Percentiles rank a stretch among this genome's conserved stretches.
Conservation (phyloP, 2,888 invertebrate species). For the Poecilus cupreus region DNA sequence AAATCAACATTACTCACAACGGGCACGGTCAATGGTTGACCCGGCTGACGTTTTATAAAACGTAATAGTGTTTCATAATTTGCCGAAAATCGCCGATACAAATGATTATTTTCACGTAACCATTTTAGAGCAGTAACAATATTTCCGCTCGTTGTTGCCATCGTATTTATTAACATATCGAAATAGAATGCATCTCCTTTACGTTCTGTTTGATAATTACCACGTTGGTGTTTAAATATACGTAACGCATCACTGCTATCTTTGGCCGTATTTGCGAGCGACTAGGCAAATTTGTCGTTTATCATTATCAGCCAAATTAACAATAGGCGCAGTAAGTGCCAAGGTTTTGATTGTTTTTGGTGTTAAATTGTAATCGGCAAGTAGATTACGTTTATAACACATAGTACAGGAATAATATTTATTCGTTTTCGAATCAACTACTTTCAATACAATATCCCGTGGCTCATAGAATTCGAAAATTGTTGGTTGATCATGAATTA, state of each 20-base stretch:
- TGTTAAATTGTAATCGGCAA: background rate
- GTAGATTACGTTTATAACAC: too few species aligned
- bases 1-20: background rate
- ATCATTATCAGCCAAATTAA: background rate
- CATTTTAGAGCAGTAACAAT: too few species aligned
- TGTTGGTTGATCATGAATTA: background rate
- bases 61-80: conserved; percentile 7
- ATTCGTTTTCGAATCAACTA: too few species aligned
- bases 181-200: background rate
- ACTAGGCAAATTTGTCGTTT: too few species aligned
- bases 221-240: too few species aligned
- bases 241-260: background rate
- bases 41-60: background rate
- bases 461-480: background rate
- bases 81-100: background rate
- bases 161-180: background rate
- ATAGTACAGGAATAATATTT: too few species aligned
- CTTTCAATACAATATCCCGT: background rate
- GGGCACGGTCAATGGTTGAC: too few species aligned
- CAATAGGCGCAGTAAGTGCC: background rate
- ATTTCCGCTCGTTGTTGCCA: background rate
- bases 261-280: background rate
- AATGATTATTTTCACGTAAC: too few species aligned
- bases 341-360: background rate
- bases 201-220: background rate